Evolutionary conservation across 2,888 invertebrate genomes (phyloP).

Genomic region (Folsomia manolachei): DNA sequence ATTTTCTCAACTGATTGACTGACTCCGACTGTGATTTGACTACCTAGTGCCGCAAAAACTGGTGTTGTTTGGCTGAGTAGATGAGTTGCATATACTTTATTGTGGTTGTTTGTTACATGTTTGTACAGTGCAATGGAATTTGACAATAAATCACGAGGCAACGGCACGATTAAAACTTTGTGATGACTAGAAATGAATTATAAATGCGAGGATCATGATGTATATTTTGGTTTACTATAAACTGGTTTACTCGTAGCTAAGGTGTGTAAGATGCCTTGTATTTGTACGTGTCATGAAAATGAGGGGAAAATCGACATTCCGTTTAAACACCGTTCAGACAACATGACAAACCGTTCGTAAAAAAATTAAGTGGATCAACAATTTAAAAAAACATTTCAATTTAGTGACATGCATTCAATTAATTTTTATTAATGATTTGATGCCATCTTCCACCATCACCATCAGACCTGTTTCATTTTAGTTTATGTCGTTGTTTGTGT

Average conservation of each 20-base stretch:
- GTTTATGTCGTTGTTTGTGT: background rate
- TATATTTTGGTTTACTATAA: too few relatives aligned
- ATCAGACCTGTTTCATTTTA: background rate
- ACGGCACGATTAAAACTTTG: background rate
- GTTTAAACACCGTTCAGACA: background rate
- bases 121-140: background rate
- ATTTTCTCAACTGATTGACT: background rate
- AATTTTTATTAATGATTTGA: background rate
- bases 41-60: background rate
- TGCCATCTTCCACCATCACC: background rate
- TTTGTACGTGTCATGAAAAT: background rate
- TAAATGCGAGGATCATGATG: background rate
- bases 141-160: background rate
- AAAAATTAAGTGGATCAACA: background rate
- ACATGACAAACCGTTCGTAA: background rate
- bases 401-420: background rate
- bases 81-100: too few relatives aligned
- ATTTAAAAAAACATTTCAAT: background rate
- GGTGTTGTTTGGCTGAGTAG: too few relatives aligned
- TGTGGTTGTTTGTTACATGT: too few relatives aligned
- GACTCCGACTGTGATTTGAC: background rate
- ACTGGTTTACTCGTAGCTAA: background rate
- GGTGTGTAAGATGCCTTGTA: background rate
- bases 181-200: background rate
- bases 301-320: background rate